phyloP scores from a whole-genome alignment of 2,113 vertebrate species.

The Colossoma macropomum region DNA sequence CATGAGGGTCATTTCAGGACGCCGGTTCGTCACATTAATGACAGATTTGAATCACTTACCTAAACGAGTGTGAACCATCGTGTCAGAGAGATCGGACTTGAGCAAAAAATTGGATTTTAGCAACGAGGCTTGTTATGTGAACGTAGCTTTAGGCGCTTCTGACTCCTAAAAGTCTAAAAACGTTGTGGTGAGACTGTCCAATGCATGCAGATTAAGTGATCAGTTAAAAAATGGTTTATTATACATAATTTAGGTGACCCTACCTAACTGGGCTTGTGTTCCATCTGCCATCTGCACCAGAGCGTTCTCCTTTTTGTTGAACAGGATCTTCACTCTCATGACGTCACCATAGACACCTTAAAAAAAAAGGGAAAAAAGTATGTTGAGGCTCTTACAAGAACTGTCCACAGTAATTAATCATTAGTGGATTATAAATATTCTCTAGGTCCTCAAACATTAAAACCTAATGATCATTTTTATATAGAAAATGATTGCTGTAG shows the following conservation, averaged over 20 bases:
- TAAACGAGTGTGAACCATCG: too few species aligned
- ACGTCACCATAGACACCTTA: conserved; percentile 80
- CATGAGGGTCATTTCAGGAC: too few species aligned
- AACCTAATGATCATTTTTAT: background rate
- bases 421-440: background rate
- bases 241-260: background rate
- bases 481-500: background rate
- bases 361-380: conserved; percentile 36
- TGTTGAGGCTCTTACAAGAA: background rate
- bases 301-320: conserved; percentile 97
- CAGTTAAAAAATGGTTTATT: too few species aligned
- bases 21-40: too few species aligned
- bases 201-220: too few species aligned
- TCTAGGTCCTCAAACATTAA: background rate
- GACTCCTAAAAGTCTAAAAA: too few species aligned
- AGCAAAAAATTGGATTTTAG: too few species aligned
- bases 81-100: too few species aligned
- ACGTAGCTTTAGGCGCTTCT: too few species aligned
- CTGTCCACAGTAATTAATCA: background rate
- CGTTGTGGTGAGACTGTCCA: too few species aligned
- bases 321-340: conserved; percentile 94
- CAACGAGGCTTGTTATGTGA: too few species aligned
- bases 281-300: conserved; percentile 96
- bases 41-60: too few species aligned
- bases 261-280: conserved; percentile 96